Evolutionary conservation across 2,113 vertebrate genomes (phyloP).

Genomic region (Sinocyclocheilus maitianheensis): DNA sequence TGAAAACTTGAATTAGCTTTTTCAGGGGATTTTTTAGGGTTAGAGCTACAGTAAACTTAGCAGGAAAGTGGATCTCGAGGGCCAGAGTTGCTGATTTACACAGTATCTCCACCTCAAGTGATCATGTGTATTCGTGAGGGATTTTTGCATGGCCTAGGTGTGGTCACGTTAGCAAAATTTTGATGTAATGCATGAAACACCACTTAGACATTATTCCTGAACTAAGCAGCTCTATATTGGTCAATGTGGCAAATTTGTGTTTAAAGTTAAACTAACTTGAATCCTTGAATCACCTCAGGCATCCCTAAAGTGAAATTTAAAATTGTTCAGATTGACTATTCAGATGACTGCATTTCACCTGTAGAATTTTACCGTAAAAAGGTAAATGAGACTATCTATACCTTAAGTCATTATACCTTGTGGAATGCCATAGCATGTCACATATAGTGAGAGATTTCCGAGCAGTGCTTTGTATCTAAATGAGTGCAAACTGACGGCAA

Average conservation of each 20-base stretch:
- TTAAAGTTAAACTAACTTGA: neutral
- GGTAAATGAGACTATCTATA: neutral
- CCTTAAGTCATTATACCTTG: neutral
- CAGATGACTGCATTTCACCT: neutral
- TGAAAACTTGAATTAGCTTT: no score
- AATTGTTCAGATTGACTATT: neutral
- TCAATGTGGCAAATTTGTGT: neutral
- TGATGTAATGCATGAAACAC: neutral
- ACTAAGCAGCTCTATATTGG: neutral
- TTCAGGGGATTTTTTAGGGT: neutral
- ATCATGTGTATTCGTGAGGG: neutral
- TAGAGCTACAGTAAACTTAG: no score
- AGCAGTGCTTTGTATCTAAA: neutral
- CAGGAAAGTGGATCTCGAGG: no score
- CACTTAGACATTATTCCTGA: neutral
- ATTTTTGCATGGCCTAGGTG: neutral
- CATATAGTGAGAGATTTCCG: neutral
- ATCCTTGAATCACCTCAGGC: neutral
- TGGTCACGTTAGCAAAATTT: neutral
- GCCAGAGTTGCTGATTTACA: neutral
- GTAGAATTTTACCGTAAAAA: neutral
- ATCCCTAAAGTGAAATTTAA: neutral
- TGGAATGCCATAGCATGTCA: neutral
- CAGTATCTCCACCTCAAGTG: neutral
- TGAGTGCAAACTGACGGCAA: neutral